A percentile compares a stretch with the other conserved stretches of the same genome.
These are phyloP conservation scores for Morone chrysops DNA, from an alignment of 2,113 vertebrate species.

Conservation along the genomic window DNA sequence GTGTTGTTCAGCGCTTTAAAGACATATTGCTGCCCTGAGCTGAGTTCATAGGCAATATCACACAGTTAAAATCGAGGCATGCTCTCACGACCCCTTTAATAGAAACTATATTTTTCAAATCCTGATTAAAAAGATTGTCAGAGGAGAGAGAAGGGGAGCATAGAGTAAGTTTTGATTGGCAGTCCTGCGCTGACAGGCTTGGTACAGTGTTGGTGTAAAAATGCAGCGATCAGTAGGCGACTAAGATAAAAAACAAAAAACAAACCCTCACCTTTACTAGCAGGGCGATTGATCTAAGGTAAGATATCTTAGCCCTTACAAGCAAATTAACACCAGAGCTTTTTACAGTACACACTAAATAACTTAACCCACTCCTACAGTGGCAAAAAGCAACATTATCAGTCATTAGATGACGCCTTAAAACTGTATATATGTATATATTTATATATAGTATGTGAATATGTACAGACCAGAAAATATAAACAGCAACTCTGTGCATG, in stretches of 20 bases:
- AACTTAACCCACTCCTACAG: constrained; percentile 50
- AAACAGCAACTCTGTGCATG: constrained; percentile 39
- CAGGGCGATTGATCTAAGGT: background rate
- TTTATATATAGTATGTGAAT: constrained; percentile 59
- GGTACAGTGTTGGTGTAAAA: background rate
- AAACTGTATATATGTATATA: constrained; percentile 36
- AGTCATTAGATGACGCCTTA: constrained; percentile 42
- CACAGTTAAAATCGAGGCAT: background rate
- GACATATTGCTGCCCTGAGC: background rate
- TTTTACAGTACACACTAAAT: constrained; percentile 51
- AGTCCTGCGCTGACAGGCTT: background rate
- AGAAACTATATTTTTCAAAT: background rate
- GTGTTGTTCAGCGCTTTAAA: background rate
- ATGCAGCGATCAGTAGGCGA: background rate
- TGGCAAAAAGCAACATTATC: constrained; percentile 9
- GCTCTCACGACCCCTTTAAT: background rate
- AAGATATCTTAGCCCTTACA: constrained; percentile 29
- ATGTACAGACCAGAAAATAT: constrained; percentile 69
- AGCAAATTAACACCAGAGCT: background rate
- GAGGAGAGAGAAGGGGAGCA: background rate
- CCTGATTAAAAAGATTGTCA: background rate
- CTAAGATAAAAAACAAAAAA: background rate
- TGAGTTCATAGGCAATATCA: background rate
- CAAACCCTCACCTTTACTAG: background rate
- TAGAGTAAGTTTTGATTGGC: background rate